Conservation (phyloP, 2,113 vertebrate genomes). For the Indicator maculatus region DNA sequence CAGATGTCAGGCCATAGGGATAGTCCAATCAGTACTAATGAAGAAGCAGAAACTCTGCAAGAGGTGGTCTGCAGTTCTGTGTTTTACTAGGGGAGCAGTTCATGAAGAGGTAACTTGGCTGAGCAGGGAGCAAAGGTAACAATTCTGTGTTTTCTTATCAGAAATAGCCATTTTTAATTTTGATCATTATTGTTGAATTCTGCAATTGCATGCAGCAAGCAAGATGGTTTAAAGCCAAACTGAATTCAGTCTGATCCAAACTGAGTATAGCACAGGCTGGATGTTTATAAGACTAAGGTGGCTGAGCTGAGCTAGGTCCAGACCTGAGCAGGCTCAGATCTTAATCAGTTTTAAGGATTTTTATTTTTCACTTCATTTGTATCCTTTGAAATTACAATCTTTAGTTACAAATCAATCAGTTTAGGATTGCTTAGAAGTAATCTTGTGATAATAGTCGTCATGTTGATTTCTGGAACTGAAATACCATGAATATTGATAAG, state of each 20-base stretch:
- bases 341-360: not conserved
- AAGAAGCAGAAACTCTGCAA: constrained; percentile 18
- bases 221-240: not conserved
- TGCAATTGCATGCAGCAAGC: not conserved
- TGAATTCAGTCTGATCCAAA: not conserved
- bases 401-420: not conserved
- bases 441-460: not conserved
- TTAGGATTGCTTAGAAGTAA: not conserved
- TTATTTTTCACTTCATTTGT: accelerated
- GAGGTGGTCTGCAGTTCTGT: not conserved
- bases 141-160: not conserved
- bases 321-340: not conserved
- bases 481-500: not conserved
- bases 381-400: not conserved
- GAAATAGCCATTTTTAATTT: not conserved
- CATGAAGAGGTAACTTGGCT: not conserved
- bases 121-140: not conserved
- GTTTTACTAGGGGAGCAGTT: not conserved
- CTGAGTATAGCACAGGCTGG: not conserved
- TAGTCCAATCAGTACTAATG: not conserved
- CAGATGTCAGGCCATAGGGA: not conserved
- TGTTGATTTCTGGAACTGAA: not conserved
- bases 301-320: not conserved
- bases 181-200: not conserved
- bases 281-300: not conserved